A percentile compares a stretch with the other conserved stretches of the same genome.
These are phyloP conservation scores for Diabrotica balteata DNA, from an alignment of 2,888 invertebrate genomes.

Conservation along the genomic window DNA sequence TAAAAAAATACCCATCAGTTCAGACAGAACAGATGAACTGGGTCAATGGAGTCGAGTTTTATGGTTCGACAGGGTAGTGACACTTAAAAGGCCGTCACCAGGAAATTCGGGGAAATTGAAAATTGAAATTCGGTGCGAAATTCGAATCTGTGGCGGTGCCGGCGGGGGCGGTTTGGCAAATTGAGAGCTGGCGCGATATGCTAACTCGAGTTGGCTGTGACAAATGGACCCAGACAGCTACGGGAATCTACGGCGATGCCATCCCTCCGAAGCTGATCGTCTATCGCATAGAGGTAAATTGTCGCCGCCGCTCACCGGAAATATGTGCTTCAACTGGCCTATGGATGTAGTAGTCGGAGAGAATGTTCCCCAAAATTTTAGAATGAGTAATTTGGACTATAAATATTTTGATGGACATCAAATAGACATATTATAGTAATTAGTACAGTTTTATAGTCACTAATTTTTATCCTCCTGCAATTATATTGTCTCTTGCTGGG, in stretches of 20 bases:
- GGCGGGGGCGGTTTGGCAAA: constrained; percentile 55
- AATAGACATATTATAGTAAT: too few relatives aligned
- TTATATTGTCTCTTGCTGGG: too few relatives aligned
- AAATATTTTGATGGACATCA: too few relatives aligned
- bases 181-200: constrained; percentile 55
- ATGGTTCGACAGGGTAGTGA: constrained; percentile 36
- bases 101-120: constrained; percentile 43
- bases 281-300: constrained; percentile 59
- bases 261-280: constrained; percentile 57
- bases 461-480: too few relatives aligned
- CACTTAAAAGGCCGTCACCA: constrained; percentile 42
- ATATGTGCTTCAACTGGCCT: constrained; percentile 42
- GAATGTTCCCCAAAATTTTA: background rate
- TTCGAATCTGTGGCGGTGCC: constrained; percentile 37
- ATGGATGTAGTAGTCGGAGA: constrained; percentile 16
- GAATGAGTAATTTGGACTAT: too few relatives aligned
- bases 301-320: constrained; percentile 40
- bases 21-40: constrained; percentile 28
- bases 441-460: too few relatives aligned
- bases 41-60: constrained; percentile 42
- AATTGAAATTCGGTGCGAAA: constrained; percentile 48
- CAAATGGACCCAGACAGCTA: constrained; percentile 42
- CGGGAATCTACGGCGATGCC: constrained; percentile 22
- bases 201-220: constrained; percentile 47
- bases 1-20: constrained; percentile 2